Conservation (phyloP, 2,888 invertebrate genomes). For the Nemotelus pantherinus region DNA sequence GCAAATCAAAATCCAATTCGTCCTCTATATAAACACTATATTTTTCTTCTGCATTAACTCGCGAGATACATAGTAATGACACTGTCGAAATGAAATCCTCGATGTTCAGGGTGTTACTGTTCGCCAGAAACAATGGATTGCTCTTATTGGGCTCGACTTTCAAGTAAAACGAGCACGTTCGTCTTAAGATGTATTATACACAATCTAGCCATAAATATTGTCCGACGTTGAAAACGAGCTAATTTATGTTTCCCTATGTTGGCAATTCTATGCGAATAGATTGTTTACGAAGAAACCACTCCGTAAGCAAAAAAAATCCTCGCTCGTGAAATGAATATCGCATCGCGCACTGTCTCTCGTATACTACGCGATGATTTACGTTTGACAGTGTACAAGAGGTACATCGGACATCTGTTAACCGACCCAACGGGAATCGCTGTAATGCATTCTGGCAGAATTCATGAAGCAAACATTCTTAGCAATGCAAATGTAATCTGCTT, state of each 20-base stretch:
- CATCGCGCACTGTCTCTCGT: neutral
- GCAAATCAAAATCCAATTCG: conserved; percentile 71
- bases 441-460: too few species aligned
- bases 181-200: conserved; percentile 74
- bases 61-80: conserved; percentile 93
- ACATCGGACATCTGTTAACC: too few species aligned
- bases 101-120: conserved; percentile 79
- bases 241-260: neutral
- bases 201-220: neutral
- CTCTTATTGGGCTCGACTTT: conserved; percentile 78
- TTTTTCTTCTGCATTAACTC: conserved; percentile 89
- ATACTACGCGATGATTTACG: too few species aligned
- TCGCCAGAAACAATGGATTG: conserved; percentile 70
- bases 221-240: neutral
- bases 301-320: neutral
- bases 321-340: conserved; percentile 1
- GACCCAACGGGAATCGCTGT: too few species aligned
- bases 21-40: conserved; percentile 93
- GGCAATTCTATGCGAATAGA: neutral
- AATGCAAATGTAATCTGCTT: too few species aligned
- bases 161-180: conserved; percentile 84
- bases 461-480: too few species aligned
- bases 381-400: too few species aligned
- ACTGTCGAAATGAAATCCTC: conserved; percentile 88
- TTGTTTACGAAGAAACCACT: conserved; percentile 66